Conservation (phyloP, 2,113 vertebrate species). For the Oryzias celebensis region DNA sequence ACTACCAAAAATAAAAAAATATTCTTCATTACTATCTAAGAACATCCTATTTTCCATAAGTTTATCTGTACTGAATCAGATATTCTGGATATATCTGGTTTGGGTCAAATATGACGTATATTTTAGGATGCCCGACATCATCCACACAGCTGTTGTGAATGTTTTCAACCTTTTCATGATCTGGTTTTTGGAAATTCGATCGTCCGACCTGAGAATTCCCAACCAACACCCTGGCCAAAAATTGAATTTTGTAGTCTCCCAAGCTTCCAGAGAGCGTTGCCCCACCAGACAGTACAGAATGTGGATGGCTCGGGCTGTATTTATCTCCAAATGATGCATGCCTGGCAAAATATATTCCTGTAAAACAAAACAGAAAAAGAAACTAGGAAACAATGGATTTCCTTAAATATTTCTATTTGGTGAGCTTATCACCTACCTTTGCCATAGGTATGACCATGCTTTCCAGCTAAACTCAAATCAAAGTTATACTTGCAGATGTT, state of each 20-base stretch:
- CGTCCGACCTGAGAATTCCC: conserved; percentile 79
- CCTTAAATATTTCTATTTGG: background rate
- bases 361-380: conserved; percentile 6
- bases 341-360: conserved; percentile 88
- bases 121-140: conserved; percentile 71
- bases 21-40: background rate
- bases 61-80: conserved; percentile 81
- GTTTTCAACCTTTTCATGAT: conserved; percentile 76
- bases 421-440: conserved; percentile 76
- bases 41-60: background rate
- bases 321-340: conserved; percentile 76
- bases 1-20: background rate
- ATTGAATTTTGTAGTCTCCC: conserved; percentile 70
- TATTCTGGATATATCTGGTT: conserved; percentile 93
- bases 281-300: conserved; percentile 55
- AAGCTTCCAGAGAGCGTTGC: fast-evolving
- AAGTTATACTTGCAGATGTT: conserved; percentile 91
- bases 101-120: conserved; percentile 87
- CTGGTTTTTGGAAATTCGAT: conserved; percentile 76
- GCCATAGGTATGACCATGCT: conserved; percentile 71
- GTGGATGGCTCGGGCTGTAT: conserved; percentile 69
- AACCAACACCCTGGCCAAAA: conserved; percentile 84
- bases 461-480: conserved; percentile 82
- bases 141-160: conserved; percentile 86
- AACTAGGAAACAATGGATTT: background rate